Evolutionary conservation across 1,140 invertebrate species (phyloP).

Genomic region (Bombus difficillimus): DNA sequence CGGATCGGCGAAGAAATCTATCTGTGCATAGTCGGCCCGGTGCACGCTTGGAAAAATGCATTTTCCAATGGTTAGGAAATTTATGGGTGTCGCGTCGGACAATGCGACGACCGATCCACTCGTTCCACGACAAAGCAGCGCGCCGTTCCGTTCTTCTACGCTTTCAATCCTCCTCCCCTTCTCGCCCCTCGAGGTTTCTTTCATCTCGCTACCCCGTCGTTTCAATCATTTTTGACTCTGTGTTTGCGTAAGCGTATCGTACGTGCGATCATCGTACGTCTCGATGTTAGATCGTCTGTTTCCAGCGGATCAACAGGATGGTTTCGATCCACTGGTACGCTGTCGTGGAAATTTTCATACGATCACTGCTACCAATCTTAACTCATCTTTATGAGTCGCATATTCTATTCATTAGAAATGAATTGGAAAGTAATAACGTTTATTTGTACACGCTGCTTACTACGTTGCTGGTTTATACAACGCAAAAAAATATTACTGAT

Average conservation of each 20-base stretch:
- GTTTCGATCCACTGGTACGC: not conserved
- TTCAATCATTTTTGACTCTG: conserved; percentile 70
- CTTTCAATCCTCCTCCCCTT: conserved; percentile 29
- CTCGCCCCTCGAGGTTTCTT: conserved; percentile 40
- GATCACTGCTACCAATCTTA: not conserved
- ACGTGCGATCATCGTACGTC: conserved; percentile 53
- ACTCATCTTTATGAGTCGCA: not conserved
- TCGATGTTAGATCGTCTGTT: conserved; percentile 65
- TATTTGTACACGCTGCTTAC: too few relatives aligned
- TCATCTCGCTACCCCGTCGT: conserved; percentile 52
- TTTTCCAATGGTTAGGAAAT: conserved; percentile 74
- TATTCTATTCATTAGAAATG: not conserved
- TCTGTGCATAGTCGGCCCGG: conserved; percentile 58
- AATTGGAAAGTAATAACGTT: not conserved
- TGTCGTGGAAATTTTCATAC: not conserved
- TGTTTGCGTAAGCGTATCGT: conserved; percentile 60
- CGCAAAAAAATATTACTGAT: too few relatives aligned
- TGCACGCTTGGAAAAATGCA: conserved; percentile 72
- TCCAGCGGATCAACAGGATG: too few relatives aligned
- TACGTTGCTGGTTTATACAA: too few relatives aligned
- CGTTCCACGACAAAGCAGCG: conserved; percentile 57
- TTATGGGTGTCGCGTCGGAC: conserved; percentile 71
- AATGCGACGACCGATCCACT: conserved; percentile 63
- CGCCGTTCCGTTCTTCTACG: conserved; percentile 44
- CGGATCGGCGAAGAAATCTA: conserved; percentile 50